Conservation (phyloP, 2,797 vertebrate species). For the Balearica regulorum region DNA sequence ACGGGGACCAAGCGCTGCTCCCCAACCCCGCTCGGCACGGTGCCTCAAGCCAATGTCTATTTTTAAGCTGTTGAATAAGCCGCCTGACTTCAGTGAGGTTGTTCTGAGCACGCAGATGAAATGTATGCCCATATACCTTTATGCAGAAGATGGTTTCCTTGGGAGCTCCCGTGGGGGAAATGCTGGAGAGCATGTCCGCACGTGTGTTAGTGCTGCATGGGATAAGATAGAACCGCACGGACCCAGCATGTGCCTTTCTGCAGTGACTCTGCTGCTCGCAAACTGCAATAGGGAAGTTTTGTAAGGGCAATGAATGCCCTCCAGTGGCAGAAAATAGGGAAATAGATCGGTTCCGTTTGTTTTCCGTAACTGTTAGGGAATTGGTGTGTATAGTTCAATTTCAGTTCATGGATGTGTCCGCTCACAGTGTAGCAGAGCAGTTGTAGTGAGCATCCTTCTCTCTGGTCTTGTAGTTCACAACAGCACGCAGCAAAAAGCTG, state of each 20-base stretch:
- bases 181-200: fast-evolving
- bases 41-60: neutral
- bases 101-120: neutral
- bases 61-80: neutral
- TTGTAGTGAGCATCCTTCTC: no score
- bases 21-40: fast-evolving
- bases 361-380: fast-evolving
- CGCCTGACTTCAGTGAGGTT: neutral
- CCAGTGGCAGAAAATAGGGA: constrained; percentile 5
- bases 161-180: neutral
- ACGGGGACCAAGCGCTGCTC: neutral
- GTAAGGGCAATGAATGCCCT: constrained; percentile 22
- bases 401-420: neutral
- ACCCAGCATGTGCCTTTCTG: neutral
- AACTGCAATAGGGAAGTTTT: neutral
- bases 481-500: neutral
- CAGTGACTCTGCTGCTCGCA: neutral
- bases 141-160: neutral
- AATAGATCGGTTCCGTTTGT: fast-evolving
- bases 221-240: fast-evolving
- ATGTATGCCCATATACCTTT: fast-evolving
- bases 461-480: neutral
- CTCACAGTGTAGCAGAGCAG: fast-evolving
- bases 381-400: neutral
- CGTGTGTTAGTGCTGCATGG: fast-evolving